Evolutionary conservation across 2,113 vertebrate species (phyloP).

Genomic region (Sapayoa aenigma): DNA sequence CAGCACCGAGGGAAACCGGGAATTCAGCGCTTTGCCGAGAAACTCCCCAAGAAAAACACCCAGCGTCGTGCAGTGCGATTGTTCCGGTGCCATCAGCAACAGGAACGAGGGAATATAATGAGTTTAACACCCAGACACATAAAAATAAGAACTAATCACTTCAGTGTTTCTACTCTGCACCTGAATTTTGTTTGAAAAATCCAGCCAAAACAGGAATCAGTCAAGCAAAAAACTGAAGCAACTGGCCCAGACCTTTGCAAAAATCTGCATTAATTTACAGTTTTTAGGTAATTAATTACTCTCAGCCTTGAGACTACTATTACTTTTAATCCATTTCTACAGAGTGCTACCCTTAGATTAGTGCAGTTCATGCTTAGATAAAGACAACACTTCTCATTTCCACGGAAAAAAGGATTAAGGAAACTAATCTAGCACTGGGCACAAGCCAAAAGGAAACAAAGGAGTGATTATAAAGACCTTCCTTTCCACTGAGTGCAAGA

Average conservation of each 20-base stretch:
- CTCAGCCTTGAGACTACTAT: not conserved
- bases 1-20: not conserved
- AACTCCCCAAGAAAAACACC: not conserved
- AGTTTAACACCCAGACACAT: not conserved
- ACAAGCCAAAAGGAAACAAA: not conserved
- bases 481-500: not conserved
- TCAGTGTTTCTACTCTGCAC: not conserved
- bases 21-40: not conserved
- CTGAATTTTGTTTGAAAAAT: not conserved
- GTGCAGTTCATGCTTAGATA: not conserved
- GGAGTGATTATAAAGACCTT: not conserved
- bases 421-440: not conserved
- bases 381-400: not conserved
- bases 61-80: accelerated
- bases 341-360: not conserved
- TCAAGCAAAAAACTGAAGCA: not conserved
- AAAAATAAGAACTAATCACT: not conserved
- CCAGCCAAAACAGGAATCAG: not conserved
- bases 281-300: not conserved
- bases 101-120: not conserved
- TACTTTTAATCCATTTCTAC: not conserved
- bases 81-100: accelerated
- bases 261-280: not conserved
- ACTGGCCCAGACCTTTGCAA: not conserved
- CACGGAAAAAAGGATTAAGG: not conserved